Percentiles rank a stretch among this genome's conserved stretches.
phyloP scores from a whole-genome alignment of 1,140 invertebrate genomes.

The Apis cerana region DNA sequence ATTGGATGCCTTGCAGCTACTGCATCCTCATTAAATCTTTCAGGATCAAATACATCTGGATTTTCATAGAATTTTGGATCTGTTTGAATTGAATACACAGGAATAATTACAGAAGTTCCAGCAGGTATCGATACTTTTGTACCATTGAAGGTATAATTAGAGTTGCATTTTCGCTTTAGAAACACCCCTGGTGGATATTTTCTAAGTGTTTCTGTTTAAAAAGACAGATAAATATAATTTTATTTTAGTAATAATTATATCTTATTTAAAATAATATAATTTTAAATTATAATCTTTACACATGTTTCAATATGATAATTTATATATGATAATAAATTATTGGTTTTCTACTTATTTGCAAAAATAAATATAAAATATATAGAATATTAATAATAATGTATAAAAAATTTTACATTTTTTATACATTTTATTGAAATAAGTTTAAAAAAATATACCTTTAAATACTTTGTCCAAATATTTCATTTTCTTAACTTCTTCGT shows the following conservation, averaged over 20 bases:
- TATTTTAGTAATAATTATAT: background rate
- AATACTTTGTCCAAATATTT: slow-evolving; percentile 77
- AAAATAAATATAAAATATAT: too few species aligned
- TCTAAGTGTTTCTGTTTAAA: slow-evolving; percentile 29
- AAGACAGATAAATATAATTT: background rate
- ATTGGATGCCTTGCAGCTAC: slow-evolving; percentile 21
- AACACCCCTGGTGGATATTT: slow-evolving; percentile 12
- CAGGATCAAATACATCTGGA: slow-evolving; percentile 37
- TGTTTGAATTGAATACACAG: slow-evolving; percentile 9
- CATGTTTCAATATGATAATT: too few species aligned
- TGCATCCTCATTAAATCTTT: slow-evolving; percentile 27
- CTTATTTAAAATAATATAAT: too few species aligned
- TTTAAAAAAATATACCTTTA: slow-evolving; percentile 50
- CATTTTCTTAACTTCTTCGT: slow-evolving; percentile 77
- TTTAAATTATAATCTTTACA: too few species aligned
- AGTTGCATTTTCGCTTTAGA: background rate
- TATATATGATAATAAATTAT: too few species aligned
- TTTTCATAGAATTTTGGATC: slow-evolving; percentile 21
- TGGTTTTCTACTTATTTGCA: too few species aligned
- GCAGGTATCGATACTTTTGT: slow-evolving; percentile 27
- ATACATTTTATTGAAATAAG: too few species aligned
- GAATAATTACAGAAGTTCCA: background rate
- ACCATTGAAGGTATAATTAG: slow-evolving; percentile 21
- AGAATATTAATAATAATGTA: too few species aligned
- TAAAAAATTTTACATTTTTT: too few species aligned